Evolutionary conservation across 2,888 invertebrate species (phyloP), one percentile per base, ranked within the genome.

Genomic region (Sisyra nigra): DNA sequence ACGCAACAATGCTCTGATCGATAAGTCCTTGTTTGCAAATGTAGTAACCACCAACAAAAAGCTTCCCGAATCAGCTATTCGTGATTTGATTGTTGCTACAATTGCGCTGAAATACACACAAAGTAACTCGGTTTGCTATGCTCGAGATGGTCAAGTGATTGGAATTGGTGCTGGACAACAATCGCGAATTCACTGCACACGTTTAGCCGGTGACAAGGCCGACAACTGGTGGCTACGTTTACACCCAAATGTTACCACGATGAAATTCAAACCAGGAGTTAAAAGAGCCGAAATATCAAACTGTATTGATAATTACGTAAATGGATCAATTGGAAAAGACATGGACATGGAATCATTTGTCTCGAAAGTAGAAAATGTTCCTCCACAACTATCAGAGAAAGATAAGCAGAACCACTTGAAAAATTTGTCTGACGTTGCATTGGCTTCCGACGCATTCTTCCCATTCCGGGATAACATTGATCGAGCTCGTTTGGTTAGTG

Each of bases 151-250:
- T 3, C 81, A 88, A 71, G 80, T 83, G 9, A 79, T 96, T 54
- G 97, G 97, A 13, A 94, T 94, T 53, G 97, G 97, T 19, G 97
- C 97, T n/a, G 97, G 97, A 0, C 97, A 98, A 58, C 97, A 98
- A 63, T 94, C 93, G 0, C 77, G 97, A 49, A 96, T 98, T 56
- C 97, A 98, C 64, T 98, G 97, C 67, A 96, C 96, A 1, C 74
- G 96, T 52, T 72, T 98, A 52, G 97, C 97, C 45, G 96, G 94
- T 37, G 89, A 92, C 57, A 98, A 98, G 63, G 93, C 94, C 17
- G 85, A 91, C 58, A 87, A 92, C 63, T 98, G 97, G 96, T 97
- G 96, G 96, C 64, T 93, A 53, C 76, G 97, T 14, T 84, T 88
- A 42, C 96, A 97, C 64, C 91, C 93, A 3, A 75, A 75, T 51